Evolutionary conservation across 2,888 invertebrate genomes (phyloP), one percentile per base, ranked within the genome.

Genomic region (Anagyrus pseudococci): DNA sequence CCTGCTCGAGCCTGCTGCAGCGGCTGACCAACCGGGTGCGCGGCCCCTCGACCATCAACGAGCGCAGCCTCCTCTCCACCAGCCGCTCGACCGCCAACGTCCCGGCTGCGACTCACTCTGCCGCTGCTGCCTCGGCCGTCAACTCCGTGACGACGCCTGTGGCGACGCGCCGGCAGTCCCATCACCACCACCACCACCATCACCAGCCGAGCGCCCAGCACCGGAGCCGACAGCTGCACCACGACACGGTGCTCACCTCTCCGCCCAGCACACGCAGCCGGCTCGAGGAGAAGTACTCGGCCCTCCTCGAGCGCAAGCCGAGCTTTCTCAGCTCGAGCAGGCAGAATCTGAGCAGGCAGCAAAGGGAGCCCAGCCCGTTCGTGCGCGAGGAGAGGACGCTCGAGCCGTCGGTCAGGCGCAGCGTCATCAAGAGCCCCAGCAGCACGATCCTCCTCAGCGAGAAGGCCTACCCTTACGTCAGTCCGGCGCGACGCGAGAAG

Each of bases 1-100:
- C 93, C 72, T 94, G 93, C 82, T 91, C 92, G 75, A 94, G 88
- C 82, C 85, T 94, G 70, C 86, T 94, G 73, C 93, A 93, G 78
- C 86, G 93, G 70, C 84, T 94, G 74, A 85, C 87, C 8, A 90
- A 89, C 37, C 86, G 90, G 68, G 87, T 87, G 50, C 87, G 93
- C 67, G 91, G 91, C 52, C 92, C 92, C 43, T 92, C 92, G 54
- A 88, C 83, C 8, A 76, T 79, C 6, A 70, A 71, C 41, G 82
- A 82, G 8, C 62, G 58, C 1, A 4, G 40, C 29, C 19, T n/a
- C 1, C n/a, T 4, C 7, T 29, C 19, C 8, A n/a, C 44, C 15
- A 23, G 13, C 3, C 8, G 23, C 54, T 0, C 25, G 17, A n/a
- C 10, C 25, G 26, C 15, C 48, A 29, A 10, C 29, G 29, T 19